These are phyloP conservation scores for Danaus chrysippus DNA, from an alignment of 2,888 invertebrate genomes.

Conservation along the genomic window DNA sequence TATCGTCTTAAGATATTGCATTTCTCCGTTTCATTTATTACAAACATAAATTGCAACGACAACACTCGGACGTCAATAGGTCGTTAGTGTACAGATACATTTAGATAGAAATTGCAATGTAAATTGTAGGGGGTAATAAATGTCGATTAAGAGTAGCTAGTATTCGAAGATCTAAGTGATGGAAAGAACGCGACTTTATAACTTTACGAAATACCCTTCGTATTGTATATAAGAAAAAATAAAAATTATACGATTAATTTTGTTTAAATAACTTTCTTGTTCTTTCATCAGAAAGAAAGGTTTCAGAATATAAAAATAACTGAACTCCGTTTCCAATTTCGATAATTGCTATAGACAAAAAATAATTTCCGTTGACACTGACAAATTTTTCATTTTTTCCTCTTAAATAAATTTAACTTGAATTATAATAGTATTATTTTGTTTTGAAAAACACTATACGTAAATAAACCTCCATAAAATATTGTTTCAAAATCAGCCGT, in stretches of 20 bases:
- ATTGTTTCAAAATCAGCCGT: too few relatives aligned
- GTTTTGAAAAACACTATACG: too few relatives aligned
- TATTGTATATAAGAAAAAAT: neutral
- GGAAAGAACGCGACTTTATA: neutral
- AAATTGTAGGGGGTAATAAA: slow-evolving; percentile 15
- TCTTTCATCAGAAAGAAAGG: too few relatives aligned
- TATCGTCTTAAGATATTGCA: slow-evolving; percentile 1
- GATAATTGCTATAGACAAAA: too few relatives aligned
- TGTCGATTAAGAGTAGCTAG: neutral
- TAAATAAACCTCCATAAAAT: too few relatives aligned
- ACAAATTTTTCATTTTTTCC: too few relatives aligned
- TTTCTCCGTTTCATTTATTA: slow-evolving; percentile 14
- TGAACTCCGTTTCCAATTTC: too few relatives aligned
- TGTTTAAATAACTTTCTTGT: neutral
- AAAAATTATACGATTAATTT: neutral
- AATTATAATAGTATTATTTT: too few relatives aligned
- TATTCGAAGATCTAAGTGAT: neutral
- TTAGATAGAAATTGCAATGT: slow-evolving; percentile 26
- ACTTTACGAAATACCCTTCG: neutral
- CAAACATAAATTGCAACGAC: slow-evolving; percentile 24
- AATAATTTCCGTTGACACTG: too few relatives aligned
- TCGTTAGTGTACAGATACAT: slow-evolving; percentile 27
- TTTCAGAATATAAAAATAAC: too few relatives aligned
- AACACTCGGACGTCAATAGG: slow-evolving; percentile 27
- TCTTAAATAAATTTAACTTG: too few relatives aligned